Evolutionary conservation across 2,888 invertebrate species (phyloP).

Genomic region (Craniophora ligustri): DNA sequence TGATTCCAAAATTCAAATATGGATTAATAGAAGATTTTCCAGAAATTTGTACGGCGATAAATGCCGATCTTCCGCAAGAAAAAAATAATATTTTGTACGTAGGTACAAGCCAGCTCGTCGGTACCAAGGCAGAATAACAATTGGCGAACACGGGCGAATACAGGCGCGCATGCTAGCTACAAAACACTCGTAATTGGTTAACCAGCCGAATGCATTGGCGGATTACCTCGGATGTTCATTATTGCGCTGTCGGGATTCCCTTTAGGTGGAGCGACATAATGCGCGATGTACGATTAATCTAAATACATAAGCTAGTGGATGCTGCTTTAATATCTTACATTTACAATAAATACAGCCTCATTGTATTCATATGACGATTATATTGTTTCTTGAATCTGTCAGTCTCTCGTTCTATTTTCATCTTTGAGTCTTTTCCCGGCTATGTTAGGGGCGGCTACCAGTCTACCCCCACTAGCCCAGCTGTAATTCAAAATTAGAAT

Average conservation of each 20-base stretch:
- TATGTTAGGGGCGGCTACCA: too few species aligned
- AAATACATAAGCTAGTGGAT: slow-evolving; percentile 47
- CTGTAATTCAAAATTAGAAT: too few species aligned
- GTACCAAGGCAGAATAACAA: slow-evolving; percentile 27
- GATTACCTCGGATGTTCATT: slow-evolving; percentile 77
- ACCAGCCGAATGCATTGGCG: slow-evolving; percentile 67
- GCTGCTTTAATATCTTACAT: slow-evolving; percentile 28
- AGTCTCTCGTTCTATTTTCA: too few species aligned
- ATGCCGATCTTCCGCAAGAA: too few species aligned
- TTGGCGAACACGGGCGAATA: slow-evolving; percentile 21
- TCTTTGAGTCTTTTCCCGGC: too few species aligned
- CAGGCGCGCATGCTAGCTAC: slow-evolving; percentile 46
- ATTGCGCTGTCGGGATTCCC: slow-evolving; percentile 76
- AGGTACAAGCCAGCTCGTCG: background rate
- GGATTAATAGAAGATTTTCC: too few species aligned
- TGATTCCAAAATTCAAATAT: too few species aligned
- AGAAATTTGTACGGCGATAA: too few species aligned
- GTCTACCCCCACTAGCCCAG: too few species aligned
- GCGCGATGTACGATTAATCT: slow-evolving; percentile 71
- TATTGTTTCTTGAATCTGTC: too few species aligned
- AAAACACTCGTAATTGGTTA: slow-evolving; percentile 77
- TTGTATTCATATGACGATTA: too few species aligned
- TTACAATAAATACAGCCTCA: slow-evolving; percentile 14
- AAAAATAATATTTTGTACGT: background rate
- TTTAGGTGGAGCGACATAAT: slow-evolving; percentile 71